A percentile compares a stretch with the other conserved stretches of the same genome.
phyloP scores from a whole-genome alignment of 1,140 invertebrate genomes.

The Heliconius congener region DNA sequence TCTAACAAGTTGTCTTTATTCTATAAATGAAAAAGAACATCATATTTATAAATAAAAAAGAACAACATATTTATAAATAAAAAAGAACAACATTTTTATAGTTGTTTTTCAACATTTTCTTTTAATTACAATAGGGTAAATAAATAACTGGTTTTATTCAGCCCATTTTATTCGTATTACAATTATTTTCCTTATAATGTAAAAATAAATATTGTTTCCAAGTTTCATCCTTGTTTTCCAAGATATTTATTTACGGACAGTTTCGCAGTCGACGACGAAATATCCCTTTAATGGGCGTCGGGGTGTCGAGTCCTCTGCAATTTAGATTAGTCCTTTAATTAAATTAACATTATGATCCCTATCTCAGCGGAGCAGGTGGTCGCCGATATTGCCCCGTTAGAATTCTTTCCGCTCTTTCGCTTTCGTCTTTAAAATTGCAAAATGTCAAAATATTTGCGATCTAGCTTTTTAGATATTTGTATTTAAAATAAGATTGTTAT shows the following conservation, averaged over 20 bases:
- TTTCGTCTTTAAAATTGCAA: slow-evolving; percentile 22
- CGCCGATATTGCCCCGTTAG: slow-evolving; percentile 65
- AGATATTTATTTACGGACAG: slow-evolving; percentile 73
- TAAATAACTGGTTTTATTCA: not conserved
- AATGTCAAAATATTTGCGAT: not conserved
- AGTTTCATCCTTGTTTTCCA: slow-evolving; percentile 41
- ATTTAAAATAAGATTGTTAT: not conserved
- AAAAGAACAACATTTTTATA: too few relatives aligned
- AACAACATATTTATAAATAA: too few relatives aligned
- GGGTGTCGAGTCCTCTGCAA: slow-evolving; percentile 78
- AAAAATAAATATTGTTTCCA: not conserved
- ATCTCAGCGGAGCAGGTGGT: slow-evolving; percentile 75
- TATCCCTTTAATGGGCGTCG: slow-evolving; percentile 76
- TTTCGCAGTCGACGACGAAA: slow-evolving; percentile 69
- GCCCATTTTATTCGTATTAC: not conserved
- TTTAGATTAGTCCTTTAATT: slow-evolving; percentile 82
- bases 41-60: too few relatives aligned
- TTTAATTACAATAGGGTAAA: too few relatives aligned
- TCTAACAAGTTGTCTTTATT: too few relatives aligned
- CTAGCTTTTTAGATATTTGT: not conserved
- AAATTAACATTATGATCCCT: slow-evolving; percentile 81
- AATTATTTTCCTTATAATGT: not conserved
- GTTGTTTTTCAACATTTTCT: too few relatives aligned
- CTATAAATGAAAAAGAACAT: too few relatives aligned
- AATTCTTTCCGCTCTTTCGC: slow-evolving; percentile 59